Conservation (phyloP, 2,113 vertebrate species). For the Indicator indicator region DNA sequence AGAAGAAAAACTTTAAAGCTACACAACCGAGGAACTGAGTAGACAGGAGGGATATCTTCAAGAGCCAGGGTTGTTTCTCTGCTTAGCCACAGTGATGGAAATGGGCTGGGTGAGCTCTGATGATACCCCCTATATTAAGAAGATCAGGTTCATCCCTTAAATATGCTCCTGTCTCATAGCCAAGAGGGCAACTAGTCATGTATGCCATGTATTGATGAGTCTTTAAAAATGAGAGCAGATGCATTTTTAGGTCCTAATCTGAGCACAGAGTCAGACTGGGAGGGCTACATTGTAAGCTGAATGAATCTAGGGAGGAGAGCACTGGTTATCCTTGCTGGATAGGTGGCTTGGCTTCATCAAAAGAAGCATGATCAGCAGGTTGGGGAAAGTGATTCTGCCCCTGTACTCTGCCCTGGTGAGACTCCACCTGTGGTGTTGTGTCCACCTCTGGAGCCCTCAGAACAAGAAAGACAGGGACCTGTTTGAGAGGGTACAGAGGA, state of each 20-base stretch:
- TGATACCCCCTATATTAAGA: accelerated
- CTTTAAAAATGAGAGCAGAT: background rate
- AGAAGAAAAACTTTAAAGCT: slow-evolving; percentile 17
- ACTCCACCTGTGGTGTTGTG: too few relatives aligned
- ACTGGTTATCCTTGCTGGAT: background rate
- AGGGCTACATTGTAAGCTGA: accelerated
- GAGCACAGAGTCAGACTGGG: background rate
- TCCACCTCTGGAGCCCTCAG: too few relatives aligned
- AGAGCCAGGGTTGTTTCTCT: background rate
- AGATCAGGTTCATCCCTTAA: background rate
- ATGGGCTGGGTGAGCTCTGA: background rate
- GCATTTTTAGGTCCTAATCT: background rate
- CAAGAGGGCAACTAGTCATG: background rate
- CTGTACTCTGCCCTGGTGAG: too few relatives aligned
- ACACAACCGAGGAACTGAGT: background rate
- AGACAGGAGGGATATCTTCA: background rate
- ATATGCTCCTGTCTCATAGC: background rate
- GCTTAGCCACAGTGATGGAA: accelerated
- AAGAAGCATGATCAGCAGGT: too few relatives aligned
- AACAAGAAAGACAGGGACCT: too few relatives aligned
- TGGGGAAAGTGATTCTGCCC: too few relatives aligned
- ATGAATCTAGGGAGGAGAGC: background rate
- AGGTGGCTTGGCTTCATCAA: background rate
- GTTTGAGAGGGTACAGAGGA: too few relatives aligned
- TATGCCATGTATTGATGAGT: background rate